These are phyloP conservation scores for Pocillopora meandrina DNA, from an alignment of 92 coral and sea anemone genomes.

Conservation along the genomic window DNA sequence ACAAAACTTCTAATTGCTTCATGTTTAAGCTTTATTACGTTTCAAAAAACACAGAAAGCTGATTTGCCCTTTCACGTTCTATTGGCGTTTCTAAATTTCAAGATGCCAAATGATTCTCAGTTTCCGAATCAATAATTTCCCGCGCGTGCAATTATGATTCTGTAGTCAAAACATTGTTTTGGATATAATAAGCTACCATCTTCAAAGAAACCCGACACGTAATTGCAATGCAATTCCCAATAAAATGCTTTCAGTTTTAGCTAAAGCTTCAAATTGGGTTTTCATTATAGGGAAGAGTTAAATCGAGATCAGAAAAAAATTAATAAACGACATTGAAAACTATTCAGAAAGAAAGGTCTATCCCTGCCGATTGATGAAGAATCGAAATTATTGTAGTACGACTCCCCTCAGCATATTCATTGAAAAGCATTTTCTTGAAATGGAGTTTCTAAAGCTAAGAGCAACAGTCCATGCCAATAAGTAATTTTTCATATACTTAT, in stretches of 20 bases:
- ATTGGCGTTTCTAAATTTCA: no score
- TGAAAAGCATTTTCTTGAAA: no score
- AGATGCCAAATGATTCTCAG: no score
- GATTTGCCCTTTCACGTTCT: no score
- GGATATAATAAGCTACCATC: no score
- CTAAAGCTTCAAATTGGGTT: not conserved
- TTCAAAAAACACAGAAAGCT: no score
- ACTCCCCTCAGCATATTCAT: not conserved
- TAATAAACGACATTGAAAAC: not conserved
- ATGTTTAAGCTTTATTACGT: not conserved
- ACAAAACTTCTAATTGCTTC: slow-evolving; percentile 12
- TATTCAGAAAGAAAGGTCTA: not conserved
- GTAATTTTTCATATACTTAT: no score
- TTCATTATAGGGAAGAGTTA: not conserved
- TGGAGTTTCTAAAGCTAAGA: no score
- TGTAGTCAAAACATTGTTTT: no score
- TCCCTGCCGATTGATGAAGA: not conserved
- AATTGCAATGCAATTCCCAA: not conserved
- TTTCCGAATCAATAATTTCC: no score
- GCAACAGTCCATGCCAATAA: no score
- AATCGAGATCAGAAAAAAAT: not conserved
- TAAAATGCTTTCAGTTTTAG: not conserved
- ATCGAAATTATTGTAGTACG: not conserved
- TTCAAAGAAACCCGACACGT: slow-evolving; percentile 2
- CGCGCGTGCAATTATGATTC: no score